phyloP scores from a whole-genome alignment of 2,113 vertebrate species.

The Neofelis nebulosa region DNA sequence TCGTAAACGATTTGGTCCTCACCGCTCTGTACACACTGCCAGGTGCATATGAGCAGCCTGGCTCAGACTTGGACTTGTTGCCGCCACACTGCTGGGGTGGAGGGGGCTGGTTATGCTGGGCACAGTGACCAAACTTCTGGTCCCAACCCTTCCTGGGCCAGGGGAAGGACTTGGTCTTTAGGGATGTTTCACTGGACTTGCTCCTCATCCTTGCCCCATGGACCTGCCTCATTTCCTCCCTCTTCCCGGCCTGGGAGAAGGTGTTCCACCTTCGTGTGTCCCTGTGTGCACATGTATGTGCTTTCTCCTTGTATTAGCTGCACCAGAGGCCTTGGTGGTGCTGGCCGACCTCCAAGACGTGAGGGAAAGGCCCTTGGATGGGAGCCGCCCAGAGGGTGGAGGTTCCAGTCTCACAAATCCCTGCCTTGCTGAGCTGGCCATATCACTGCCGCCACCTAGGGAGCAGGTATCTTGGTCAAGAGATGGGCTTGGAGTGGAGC shows the following conservation, averaged over 20 bases:
- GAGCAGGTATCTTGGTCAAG: background rate
- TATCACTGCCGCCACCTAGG: background rate
- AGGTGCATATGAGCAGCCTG: background rate
- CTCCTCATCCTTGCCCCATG: background rate
- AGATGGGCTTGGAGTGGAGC: background rate
- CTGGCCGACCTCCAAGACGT: background rate
- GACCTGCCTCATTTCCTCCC: background rate
- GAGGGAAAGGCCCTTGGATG: background rate
- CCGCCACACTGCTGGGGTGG: background rate
- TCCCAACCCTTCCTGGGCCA: background rate
- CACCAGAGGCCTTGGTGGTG: background rate
- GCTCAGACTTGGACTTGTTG: background rate
- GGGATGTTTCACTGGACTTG: background rate
- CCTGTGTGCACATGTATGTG: accelerated
- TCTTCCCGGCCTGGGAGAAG: background rate
- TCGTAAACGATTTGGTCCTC: background rate
- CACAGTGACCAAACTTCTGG: background rate
- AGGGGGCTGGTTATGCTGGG: background rate
- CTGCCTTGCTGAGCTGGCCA: background rate
- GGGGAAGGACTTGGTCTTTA: background rate
- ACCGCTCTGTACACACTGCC: background rate
- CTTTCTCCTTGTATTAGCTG: background rate
- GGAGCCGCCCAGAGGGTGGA: background rate
- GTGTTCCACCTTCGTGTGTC: background rate
- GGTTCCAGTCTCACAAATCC: background rate